Conservation (phyloP, 2,888 invertebrate species). For the Rhamnusium bicolor region DNA sequence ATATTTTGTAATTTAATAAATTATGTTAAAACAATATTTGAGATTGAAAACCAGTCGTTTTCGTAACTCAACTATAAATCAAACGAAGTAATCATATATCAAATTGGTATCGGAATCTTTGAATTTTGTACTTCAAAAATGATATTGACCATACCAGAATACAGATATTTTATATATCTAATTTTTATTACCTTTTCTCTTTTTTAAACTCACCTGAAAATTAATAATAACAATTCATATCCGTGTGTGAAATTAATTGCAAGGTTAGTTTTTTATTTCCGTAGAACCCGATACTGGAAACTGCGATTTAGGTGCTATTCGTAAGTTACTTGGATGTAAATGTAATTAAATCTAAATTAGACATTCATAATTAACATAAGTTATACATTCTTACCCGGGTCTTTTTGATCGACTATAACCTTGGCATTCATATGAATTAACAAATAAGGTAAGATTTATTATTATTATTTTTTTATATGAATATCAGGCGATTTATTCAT, state of each 20-base stretch:
- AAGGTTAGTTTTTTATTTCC: not conserved
- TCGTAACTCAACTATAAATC: too few species aligned
- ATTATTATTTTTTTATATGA: not conserved
- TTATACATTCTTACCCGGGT: not conserved
- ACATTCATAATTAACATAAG: not conserved
- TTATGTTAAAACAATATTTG: too few species aligned
- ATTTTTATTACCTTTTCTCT: too few species aligned
- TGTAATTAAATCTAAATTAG: not conserved
- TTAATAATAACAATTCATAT: not conserved
- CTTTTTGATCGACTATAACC: not conserved
- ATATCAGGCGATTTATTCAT: not conserved
- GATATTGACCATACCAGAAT: too few species aligned
- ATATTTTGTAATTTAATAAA: too few species aligned
- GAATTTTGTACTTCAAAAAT: too few species aligned
- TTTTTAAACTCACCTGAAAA: too few species aligned
- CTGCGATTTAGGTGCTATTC: not conserved
- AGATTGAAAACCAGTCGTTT: too few species aligned
- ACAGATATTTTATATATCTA: too few species aligned
- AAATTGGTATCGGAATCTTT: too few species aligned
- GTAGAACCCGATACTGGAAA: not conserved
- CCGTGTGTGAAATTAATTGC: not conserved
- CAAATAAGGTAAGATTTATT: not conserved
- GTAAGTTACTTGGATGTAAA: not conserved
- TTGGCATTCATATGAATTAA: not conserved
- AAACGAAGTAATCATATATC: too few species aligned